A percentile compares a stretch with the other conserved stretches of the same genome.
Evolutionary conservation across 2,797 vertebrate species (phyloP).

Genomic region (Falco concolor): DNA sequence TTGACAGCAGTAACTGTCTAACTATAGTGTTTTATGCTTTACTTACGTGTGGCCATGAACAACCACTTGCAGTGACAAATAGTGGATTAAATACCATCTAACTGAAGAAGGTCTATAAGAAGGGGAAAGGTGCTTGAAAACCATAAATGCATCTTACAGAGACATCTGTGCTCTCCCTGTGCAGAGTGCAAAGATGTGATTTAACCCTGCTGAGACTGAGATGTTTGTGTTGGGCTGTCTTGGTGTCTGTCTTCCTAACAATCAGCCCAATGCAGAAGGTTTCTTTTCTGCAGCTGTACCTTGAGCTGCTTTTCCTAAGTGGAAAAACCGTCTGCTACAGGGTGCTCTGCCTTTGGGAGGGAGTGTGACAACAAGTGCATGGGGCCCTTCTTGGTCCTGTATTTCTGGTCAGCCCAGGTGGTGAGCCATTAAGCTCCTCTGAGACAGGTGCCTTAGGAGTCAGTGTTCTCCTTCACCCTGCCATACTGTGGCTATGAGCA

Average conservation of each 20-base stretch:
- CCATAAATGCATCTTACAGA: not conserved
- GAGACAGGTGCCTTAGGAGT: rapidly evolving
- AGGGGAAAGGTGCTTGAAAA: not conserved
- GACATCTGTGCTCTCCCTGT: not conserved
- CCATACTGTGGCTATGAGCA: not conserved
- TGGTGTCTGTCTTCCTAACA: not conserved
- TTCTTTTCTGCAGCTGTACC: not conserved
- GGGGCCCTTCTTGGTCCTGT: not conserved
- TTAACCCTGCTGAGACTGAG: not conserved
- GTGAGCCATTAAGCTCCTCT: not conserved
- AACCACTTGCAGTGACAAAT: not conserved
- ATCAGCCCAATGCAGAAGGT: not conserved
- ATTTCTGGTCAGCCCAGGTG: not conserved
- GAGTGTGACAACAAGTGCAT: not conserved
- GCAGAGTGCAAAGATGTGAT: not conserved
- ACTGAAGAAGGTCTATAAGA: not conserved
- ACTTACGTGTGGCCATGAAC: not conserved
- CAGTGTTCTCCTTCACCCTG: not conserved
- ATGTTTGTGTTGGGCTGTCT: not conserved
- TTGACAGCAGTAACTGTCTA: not conserved
- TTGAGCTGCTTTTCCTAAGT: not conserved
- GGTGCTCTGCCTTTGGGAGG: not conserved
- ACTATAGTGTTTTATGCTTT: not conserved
- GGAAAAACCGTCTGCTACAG: not conserved
- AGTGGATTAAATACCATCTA: not conserved